These are phyloP conservation scores for Phylloscopus collybita DNA, from an alignment of 2,797 vertebrate species.

Conservation along the genomic window DNA sequence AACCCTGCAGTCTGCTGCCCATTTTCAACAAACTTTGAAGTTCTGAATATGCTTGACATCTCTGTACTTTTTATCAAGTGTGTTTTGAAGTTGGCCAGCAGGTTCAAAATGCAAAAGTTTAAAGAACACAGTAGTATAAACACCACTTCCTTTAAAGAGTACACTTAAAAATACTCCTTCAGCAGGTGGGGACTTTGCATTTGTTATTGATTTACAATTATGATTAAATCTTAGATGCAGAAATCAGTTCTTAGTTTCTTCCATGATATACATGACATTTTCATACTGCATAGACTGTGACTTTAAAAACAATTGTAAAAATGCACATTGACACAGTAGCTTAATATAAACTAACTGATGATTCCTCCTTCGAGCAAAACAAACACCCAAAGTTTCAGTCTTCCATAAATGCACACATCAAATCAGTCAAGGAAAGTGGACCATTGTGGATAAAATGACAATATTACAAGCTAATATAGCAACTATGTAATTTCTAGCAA, in stretches of 20 bases:
- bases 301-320: not conserved
- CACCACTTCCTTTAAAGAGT: not conserved
- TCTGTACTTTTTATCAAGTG: not conserved
- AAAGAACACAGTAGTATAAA: not conserved
- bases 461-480: not conserved
- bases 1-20: not conserved
- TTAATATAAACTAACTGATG: not conserved
- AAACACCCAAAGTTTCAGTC: not conserved
- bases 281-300: not conserved
- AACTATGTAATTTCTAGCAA: slow-evolving; percentile 1
- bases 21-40: not conserved
- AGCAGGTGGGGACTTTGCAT: not conserved
- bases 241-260: not conserved
- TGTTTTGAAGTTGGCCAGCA: not conserved
- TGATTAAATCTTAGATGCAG: not conserved
- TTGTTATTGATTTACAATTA: not conserved
- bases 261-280: not conserved
- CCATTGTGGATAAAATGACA: not conserved
- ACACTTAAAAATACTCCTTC: not conserved
- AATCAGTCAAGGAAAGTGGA: not conserved
- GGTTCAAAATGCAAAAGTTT: not conserved
- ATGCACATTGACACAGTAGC: not conserved
- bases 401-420: slow-evolving; percentile 1
- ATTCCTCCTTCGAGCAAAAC: not conserved
- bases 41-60: not conserved